A percentile compares a stretch with the other conserved stretches of the same genome.
Conservation (phyloP, 2,113 vertebrate genomes). For the Mirza zaza region DNA sequence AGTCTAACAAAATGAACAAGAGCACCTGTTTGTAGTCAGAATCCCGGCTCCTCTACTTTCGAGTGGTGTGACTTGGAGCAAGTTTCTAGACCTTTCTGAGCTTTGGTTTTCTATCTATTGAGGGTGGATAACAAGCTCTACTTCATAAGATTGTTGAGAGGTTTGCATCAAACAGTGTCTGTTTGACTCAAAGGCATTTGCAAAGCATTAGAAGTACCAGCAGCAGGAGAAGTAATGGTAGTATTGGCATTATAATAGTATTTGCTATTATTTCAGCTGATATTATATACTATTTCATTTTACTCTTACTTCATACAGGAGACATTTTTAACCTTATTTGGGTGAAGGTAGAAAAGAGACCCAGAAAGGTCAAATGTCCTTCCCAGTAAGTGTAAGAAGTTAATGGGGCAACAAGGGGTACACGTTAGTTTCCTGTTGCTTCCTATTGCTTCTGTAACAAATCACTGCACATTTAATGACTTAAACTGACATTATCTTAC, state of each 20-base stretch:
- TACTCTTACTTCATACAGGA: neutral
- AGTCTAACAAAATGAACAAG: neutral
- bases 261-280: neutral
- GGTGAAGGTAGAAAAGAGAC: neutral
- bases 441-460: neutral
- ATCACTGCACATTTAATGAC: neutral
- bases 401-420: neutral
- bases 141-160: neutral
- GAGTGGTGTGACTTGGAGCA: neutral
- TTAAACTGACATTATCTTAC: neutral
- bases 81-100: neutral
- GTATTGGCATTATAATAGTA: neutral
- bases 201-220: neutral
- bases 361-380: neutral
- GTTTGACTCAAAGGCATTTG: neutral
- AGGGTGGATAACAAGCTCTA: neutral
- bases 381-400: neutral
- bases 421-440: neutral
- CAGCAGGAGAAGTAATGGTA: too few relatives aligned
- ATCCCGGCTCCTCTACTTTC: neutral
- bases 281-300: neutral
- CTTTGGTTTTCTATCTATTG: accelerated
- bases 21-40: neutral
- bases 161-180: neutral
- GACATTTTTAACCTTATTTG: neutral